Conservation (phyloP, 2,113 vertebrate species). For the Pyrgilauda ruficollis region DNA sequence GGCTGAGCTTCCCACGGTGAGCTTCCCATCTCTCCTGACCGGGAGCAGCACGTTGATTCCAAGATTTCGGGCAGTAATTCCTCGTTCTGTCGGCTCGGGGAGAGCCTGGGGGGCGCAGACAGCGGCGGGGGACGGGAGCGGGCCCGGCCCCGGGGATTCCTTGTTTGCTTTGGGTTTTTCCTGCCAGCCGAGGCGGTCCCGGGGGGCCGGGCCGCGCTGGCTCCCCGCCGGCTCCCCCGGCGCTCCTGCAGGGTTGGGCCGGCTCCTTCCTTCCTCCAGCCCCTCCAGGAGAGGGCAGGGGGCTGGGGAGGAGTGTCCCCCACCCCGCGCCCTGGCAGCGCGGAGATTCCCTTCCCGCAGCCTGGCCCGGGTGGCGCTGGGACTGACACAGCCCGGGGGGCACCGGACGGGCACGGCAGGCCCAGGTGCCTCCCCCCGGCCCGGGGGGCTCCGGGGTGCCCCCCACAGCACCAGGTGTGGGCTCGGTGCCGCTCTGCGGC, state of each 20-base stretch:
- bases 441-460: too few species aligned
- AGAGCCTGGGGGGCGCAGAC: background rate
- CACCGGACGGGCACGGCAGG: background rate
- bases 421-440: background rate
- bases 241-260: too few species aligned
- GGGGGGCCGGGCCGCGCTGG: too few species aligned
- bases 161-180: background rate
- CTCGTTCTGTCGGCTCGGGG: accelerated
- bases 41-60: too few species aligned
- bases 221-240: background rate
- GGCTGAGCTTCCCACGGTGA: background rate
- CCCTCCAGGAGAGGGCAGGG: background rate
- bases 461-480: background rate
- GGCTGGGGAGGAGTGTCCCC: too few species aligned
- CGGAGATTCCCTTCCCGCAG: background rate
- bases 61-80: background rate
- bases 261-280: background rate
- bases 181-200: background rate
- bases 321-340: accelerated
- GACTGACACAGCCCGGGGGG: background rate
- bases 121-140: accelerated
- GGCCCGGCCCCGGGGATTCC: background rate
- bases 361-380: background rate
- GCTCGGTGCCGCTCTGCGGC: background rate
- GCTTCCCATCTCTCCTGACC: background rate